These are phyloP conservation scores for Casuarius casuarius DNA, from an alignment of 2,113 vertebrate species.

Conservation along the genomic window DNA sequence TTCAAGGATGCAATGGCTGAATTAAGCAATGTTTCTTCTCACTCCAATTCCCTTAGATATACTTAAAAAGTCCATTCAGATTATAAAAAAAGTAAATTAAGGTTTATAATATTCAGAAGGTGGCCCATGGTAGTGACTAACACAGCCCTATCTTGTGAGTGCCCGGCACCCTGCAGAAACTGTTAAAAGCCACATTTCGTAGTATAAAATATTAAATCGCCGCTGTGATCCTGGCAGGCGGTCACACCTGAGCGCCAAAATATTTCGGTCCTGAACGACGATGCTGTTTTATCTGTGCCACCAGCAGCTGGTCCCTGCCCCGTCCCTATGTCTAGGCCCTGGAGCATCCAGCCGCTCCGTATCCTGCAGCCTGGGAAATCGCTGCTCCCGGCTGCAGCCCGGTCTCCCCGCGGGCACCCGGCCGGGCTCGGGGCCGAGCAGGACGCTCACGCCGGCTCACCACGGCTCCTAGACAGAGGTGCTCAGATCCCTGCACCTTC, in stretches of 20 bases:
- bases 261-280: conserved; percentile 1
- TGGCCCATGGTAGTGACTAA: conserved; percentile 61
- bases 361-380: too few species aligned
- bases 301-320: too few species aligned
- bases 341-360: neutral
- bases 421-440: too few species aligned
- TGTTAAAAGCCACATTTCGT: conserved; percentile 59
- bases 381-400: too few species aligned
- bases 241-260: conserved; percentile 10
- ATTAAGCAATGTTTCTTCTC: conserved; percentile 74
- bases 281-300: neutral
- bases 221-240: conserved; percentile 34
- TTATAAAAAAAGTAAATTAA: conserved; percentile 73
- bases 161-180: conserved; percentile 50
- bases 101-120: conserved; percentile 67
- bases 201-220: conserved; percentile 55
- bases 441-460: neutral
- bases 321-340: too few species aligned
- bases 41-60: conserved; percentile 59
- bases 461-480: neutral
- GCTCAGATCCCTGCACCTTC: neutral
- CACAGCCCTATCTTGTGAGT: conserved; percentile 61
- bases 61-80: conserved; percentile 70
- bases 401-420: too few species aligned
- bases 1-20: conserved; percentile 75